Conservation (phyloP, 2,888 invertebrate species). For the Clanis bilineata region DNA sequence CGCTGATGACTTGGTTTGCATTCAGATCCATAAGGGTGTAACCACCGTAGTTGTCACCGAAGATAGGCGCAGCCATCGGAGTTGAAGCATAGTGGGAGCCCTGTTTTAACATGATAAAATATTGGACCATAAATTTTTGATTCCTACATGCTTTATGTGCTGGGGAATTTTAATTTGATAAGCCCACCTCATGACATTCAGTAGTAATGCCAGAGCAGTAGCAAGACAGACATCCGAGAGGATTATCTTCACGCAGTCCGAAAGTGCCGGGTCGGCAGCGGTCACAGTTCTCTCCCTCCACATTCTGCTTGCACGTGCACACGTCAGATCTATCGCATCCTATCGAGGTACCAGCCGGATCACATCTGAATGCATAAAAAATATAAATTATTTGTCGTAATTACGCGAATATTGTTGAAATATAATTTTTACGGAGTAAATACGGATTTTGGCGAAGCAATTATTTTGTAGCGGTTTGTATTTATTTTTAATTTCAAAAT, state of each 20-base stretch:
- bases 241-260: conserved; percentile 86
- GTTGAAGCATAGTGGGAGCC: conserved; percentile 58
- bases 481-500: background rate
- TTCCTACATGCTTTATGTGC: too few species aligned
- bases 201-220: conserved; percentile 92
- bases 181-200: conserved; percentile 85
- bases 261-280: conserved; percentile 90
- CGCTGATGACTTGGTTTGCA: conserved; percentile 55
- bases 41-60: conserved; percentile 66
- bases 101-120: conserved; percentile 33
- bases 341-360: conserved; percentile 49
- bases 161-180: background rate
- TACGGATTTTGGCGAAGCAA: too few species aligned
- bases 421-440: too few species aligned
- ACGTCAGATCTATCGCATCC: conserved; percentile 62
- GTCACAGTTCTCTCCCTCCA: conserved; percentile 89
- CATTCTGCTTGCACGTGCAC: conserved; percentile 89
- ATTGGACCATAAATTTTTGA: background rate
- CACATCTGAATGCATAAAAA: conserved; percentile 26
- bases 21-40: conserved; percentile 63
- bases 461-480: background rate
- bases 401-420: too few species aligned
- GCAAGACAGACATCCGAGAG: conserved; percentile 91
- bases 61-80: conserved; percentile 61
- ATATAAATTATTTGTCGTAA: background rate